Percentiles rank a stretch among this genome's conserved stretches.
These are phyloP conservation scores for Hydrocynus forskahlii DNA, from an alignment of 2,797 vertebrate genomes.

Conservation along the genomic window DNA sequence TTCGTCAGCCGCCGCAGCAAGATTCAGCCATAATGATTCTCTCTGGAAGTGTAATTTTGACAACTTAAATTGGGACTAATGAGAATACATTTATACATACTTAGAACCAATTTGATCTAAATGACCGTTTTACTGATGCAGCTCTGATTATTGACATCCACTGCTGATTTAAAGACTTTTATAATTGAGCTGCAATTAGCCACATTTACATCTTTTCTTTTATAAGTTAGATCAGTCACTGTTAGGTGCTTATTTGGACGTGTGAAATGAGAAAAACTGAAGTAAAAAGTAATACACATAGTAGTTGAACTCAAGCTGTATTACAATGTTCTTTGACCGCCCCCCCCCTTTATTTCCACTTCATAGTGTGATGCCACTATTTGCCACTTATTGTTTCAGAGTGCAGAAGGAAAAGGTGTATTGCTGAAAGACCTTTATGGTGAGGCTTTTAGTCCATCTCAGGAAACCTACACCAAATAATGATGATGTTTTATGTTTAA, in stretches of 20 bases:
- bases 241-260: not conserved
- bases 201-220: not conserved
- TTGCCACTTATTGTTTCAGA: not conserved
- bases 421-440: not conserved
- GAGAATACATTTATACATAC: not conserved
- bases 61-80: not conserved
- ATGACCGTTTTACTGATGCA: not conserved
- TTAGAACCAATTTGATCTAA: not conserved
- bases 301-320: not conserved
- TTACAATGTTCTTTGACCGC: not conserved
- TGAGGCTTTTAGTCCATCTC: constrained; percentile 2
- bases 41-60: not conserved
- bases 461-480: not conserved
- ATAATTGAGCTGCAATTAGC: constrained; percentile 9
- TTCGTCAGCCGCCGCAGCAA: not conserved
- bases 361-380: not conserved
- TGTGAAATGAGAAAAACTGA: not conserved
- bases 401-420: not conserved
- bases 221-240: not conserved
- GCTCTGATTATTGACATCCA: not conserved
- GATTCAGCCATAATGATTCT: not conserved
- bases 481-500: not conserved
- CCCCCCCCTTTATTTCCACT: not conserved
- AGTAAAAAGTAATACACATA: not conserved
- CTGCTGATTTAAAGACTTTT: not conserved